Evolutionary conservation across 2,797 vertebrate genomes (phyloP).

Genomic region (Paratrypauchen microcephalus): DNA sequence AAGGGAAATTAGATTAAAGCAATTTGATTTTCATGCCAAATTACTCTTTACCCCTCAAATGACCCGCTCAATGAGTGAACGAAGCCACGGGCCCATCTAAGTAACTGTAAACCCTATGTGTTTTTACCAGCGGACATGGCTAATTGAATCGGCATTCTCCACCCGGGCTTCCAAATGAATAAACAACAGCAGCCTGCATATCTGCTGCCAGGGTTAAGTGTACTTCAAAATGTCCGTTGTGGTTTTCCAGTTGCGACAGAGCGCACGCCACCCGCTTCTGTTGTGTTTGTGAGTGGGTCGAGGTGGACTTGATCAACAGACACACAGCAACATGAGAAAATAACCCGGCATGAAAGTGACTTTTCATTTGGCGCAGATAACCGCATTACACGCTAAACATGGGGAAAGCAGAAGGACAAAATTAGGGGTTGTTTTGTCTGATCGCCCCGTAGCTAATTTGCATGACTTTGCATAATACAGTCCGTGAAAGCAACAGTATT

Average conservation of each 20-base stretch:
- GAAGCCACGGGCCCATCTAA: constrained; percentile 46
- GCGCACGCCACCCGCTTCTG: constrained; percentile 19
- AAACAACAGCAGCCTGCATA: constrained; percentile 24
- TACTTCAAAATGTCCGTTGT: constrained; percentile 23
- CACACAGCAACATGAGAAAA: constrained; percentile 54
- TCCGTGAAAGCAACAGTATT: constrained; percentile 69
- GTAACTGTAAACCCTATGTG: constrained; percentile 51
- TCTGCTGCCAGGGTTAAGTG: constrained; percentile 19
- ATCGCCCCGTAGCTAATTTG: constrained; percentile 71
- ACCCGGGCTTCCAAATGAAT: constrained; percentile 20
- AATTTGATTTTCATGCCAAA: constrained; percentile 74
- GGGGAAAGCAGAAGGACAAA: constrained; percentile 75
- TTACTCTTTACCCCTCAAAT: constrained; percentile 73
- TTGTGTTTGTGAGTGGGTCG: constrained; percentile 59
- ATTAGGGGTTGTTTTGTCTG: constrained; percentile 75
- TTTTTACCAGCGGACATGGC: constrained; percentile 24
- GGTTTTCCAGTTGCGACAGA: constrained; percentile 30
- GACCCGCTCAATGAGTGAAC: constrained; percentile 62
- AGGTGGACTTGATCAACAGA: constrained; percentile 69
- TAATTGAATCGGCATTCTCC: constrained; percentile 30
- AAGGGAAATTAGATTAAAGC: constrained; percentile 70
- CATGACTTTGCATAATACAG: constrained; percentile 78
- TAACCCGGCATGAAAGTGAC: constrained; percentile 78
- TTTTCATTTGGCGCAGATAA: constrained; percentile 76
- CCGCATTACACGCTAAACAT: constrained; percentile 71